Conservation (phyloP, 2,797 vertebrate species). For the Trichosurus vulpecula region DNA sequence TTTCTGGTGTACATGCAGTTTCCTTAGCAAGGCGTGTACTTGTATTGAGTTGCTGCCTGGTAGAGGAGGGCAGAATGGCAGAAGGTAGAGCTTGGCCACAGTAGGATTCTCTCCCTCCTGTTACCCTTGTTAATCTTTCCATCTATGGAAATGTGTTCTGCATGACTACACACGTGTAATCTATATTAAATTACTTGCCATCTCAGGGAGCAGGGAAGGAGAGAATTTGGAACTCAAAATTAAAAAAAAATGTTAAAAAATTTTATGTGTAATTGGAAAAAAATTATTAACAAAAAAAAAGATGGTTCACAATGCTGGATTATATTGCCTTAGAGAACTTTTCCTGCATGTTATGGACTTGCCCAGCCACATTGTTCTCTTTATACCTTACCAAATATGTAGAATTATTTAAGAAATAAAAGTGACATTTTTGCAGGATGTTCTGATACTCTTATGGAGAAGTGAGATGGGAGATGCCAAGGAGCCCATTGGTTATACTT, state of each 20-base stretch:
- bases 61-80: neutral
- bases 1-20: neutral
- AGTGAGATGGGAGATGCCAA: neutral
- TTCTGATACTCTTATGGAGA: neutral
- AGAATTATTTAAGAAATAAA: neutral
- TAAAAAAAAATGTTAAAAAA: neutral
- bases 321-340: neutral
- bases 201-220: neutral
- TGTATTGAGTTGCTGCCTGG: neutral
- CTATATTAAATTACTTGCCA: neutral
- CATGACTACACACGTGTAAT: neutral
- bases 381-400: neutral
- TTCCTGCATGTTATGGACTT: neutral
- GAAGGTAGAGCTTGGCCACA: neutral
- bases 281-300: neutral
- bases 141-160: neutral
- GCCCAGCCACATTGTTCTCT: neutral
- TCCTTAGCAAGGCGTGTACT: neutral
- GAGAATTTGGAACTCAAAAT: neutral
- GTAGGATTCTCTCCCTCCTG: neutral
- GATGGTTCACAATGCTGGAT: neutral
- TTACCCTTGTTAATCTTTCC: neutral
- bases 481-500: neutral
- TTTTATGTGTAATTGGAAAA: neutral
- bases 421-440: neutral